phyloP scores from a whole-genome alignment of 2,113 vertebrate species.

The Psammodynastes pulverulentus region DNA sequence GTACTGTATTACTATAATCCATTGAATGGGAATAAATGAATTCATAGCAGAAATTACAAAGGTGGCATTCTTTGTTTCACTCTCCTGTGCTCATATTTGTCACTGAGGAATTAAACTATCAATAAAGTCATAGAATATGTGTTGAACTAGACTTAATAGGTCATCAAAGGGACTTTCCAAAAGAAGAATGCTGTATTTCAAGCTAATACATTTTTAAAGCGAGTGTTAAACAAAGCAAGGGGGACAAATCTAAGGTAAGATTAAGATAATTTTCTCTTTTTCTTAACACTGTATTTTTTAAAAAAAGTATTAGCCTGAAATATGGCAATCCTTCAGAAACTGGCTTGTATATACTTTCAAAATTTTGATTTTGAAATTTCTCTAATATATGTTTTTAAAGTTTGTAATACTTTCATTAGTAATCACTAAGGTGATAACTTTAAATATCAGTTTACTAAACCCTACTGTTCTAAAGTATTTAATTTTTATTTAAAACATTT shows the following conservation, averaged over 20 bases:
- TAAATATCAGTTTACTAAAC: background rate
- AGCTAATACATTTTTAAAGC: background rate
- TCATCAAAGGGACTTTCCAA: background rate
- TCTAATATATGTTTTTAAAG: background rate
- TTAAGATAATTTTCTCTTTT: background rate
- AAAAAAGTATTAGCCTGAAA: background rate
- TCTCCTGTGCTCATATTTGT: background rate
- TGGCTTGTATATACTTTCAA: background rate
- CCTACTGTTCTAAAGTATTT: background rate
- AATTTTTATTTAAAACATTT: too few relatives aligned
- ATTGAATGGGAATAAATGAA: background rate
- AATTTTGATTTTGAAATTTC: background rate
- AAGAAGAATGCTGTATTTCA: background rate
- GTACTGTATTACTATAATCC: conserved; percentile 2
- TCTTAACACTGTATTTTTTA: background rate
- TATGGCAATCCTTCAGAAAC: background rate
- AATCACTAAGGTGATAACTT: background rate
- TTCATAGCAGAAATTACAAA: conserved; percentile 16
- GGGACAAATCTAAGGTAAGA: background rate
- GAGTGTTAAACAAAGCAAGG: background rate
- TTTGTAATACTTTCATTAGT: background rate
- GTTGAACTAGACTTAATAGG: background rate
- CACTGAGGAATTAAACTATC: background rate
- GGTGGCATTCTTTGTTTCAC: background rate
- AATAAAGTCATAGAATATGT: background rate